These are phyloP conservation scores for Xylota sylvarum DNA, from an alignment of 2,888 invertebrate genomes.

Conservation along the genomic window DNA sequence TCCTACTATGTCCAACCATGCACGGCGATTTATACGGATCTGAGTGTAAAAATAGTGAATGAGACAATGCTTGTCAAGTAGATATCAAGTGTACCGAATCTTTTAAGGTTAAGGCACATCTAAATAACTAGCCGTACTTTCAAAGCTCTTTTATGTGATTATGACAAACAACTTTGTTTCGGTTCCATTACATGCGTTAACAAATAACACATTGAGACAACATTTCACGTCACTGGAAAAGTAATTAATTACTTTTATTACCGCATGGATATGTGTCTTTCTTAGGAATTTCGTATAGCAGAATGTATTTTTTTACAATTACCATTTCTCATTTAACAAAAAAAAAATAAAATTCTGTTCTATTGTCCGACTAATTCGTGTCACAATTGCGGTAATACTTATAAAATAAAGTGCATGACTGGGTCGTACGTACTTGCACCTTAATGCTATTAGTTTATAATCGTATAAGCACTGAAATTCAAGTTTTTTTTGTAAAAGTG, in stretches of 20 bases:
- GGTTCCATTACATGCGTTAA: not conserved
- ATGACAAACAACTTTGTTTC: not conserved
- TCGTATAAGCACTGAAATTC: too few relatives aligned
- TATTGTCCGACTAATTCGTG: conserved; percentile 8
- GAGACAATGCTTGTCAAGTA: too few relatives aligned
- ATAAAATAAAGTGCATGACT: too few relatives aligned
- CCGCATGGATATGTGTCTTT: not conserved
- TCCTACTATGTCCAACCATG: too few relatives aligned
- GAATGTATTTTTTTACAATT: not conserved
- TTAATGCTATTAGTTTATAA: too few relatives aligned
- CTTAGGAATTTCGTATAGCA: conserved; percentile 1
- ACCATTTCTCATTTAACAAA: not conserved
- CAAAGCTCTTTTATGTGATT: not conserved
- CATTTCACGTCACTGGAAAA: conserved; percentile 2
- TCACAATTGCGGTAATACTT: not conserved
- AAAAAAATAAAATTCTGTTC: conserved; percentile 2
- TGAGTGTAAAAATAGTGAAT: too few relatives aligned
- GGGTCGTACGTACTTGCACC: too few relatives aligned
- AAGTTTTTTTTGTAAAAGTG: too few relatives aligned
- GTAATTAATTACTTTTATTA: conserved; percentile 17
- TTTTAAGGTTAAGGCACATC: too few relatives aligned
- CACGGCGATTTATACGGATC: too few relatives aligned
- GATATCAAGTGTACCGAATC: too few relatives aligned
- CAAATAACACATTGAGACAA: conserved; percentile 14
- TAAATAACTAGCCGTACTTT: not conserved